Conservation (phyloP, 1,140 invertebrate genomes). For the Druon quercuslanigerum region DNA sequence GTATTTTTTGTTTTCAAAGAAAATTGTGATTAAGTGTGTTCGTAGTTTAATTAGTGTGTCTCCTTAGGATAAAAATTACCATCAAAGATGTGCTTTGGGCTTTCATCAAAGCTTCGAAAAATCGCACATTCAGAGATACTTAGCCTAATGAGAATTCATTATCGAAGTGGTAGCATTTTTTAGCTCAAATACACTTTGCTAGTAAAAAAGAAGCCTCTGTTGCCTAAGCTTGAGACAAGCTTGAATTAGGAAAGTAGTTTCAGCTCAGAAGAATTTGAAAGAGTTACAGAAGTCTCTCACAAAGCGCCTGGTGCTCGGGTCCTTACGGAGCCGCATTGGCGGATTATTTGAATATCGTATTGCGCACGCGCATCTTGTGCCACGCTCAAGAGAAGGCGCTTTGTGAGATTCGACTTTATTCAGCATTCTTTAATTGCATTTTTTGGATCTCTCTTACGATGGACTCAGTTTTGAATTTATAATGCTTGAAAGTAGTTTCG, state of each 20-base stretch:
- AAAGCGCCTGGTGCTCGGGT: too few relatives aligned
- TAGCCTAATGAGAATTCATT: constrained; percentile 13
- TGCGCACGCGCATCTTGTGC: too few relatives aligned
- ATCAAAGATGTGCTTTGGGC: neutral
- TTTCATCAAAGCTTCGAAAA: neutral
- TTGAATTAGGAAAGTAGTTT: neutral
- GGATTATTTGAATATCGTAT: too few relatives aligned
- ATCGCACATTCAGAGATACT: constrained; percentile 2
- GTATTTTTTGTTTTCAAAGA: neutral
- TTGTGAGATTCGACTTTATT: neutral
- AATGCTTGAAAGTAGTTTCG: neutral
- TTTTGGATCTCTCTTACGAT: neutral
- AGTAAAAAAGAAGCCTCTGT: neutral
- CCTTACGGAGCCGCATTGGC: too few relatives aligned
- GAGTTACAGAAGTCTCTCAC: neutral
- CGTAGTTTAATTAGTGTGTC: constrained; percentile 18
- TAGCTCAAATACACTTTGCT: neutral
- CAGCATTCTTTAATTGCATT: neutral
- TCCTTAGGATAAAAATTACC: constrained; percentile 21
- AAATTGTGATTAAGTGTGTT: constrained; percentile 30
- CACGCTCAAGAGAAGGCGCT: too few relatives aligned
- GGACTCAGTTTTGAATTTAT: neutral
- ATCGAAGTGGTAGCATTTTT: neutral
- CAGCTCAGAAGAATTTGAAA: neutral
- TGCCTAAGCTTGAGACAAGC: constrained; percentile 5